Percentiles rank a stretch among this genome's conserved stretches.
These are phyloP conservation scores for Diaperis boleti DNA, from an alignment of 2,888 invertebrate genomes.

Conservation along the genomic window DNA sequence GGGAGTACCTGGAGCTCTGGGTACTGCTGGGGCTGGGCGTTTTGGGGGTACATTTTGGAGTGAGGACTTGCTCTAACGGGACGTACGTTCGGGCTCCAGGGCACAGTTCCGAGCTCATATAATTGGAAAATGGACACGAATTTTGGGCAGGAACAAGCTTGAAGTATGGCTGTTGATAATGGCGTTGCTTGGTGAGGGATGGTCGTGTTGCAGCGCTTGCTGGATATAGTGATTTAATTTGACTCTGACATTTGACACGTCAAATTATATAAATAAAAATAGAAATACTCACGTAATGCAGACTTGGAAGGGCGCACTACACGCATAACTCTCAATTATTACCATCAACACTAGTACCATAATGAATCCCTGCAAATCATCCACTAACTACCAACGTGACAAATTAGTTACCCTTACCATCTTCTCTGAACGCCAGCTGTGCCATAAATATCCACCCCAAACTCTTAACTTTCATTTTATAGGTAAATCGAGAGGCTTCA, in stretches of 20 bases:
- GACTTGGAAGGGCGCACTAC: conserved; percentile 39
- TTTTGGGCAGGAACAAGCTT: not conserved
- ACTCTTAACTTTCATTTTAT: conserved; percentile 42
- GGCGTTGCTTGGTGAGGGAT: not conserved
- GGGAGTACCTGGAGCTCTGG: conserved; percentile 40
- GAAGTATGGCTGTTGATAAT: conserved; percentile 3
- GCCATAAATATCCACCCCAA: not conserved
- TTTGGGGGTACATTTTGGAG: conserved; percentile 1
- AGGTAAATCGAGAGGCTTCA: conserved; percentile 44
- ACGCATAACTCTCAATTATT: conserved; percentile 13
- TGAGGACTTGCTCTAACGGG: conserved; percentile 41
- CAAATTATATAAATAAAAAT: too few species aligned
- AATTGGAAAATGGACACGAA: conserved; percentile 2
- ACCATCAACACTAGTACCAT: not conserved
- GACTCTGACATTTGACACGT: too few species aligned
- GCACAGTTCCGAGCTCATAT: conserved; percentile 51
- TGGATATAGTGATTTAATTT: too few species aligned
- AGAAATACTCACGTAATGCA: conserved; percentile 45
- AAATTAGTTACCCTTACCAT: conserved; percentile 11
- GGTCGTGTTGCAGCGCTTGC: not conserved
- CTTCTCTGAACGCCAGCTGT: not conserved
- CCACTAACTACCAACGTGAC: too few species aligned
- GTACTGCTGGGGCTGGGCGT: not conserved
- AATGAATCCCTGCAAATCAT: conserved; percentile 20
- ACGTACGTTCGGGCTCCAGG: conserved; percentile 57